A percentile compares a stretch with the other conserved stretches of the same genome.
Evolutionary conservation across 1,140 invertebrate genomes (phyloP).

Genomic region (Gonatopus flavifemur): DNA sequence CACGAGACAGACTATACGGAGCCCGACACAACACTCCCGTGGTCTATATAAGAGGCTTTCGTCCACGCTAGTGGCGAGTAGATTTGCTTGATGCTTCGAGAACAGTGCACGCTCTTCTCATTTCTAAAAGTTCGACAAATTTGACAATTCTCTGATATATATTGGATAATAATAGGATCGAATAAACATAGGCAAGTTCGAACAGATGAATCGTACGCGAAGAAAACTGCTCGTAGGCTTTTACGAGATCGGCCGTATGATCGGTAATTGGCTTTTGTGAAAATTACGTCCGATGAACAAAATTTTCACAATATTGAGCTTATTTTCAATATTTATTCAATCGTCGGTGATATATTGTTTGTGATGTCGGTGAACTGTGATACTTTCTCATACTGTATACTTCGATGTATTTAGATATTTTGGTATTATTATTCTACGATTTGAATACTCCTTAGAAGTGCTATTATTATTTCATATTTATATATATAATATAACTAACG

Average conservation of each 20-base stretch:
- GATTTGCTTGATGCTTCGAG: too few species aligned
- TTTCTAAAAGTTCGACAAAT: neutral
- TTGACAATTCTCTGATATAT: neutral
- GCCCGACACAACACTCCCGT: too few species aligned
- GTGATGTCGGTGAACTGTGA: too few species aligned
- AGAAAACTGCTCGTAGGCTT: conserved; percentile 34
- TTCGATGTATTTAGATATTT: neutral
- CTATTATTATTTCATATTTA: conserved; percentile 7
- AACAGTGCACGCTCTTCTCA: too few species aligned
- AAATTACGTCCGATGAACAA: neutral
- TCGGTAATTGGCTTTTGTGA: conserved; percentile 6
- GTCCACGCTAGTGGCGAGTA: neutral
- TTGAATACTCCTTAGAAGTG: neutral
- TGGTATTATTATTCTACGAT: conserved; percentile 26
- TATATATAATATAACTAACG: conserved; percentile 4
- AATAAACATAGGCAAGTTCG: neutral
- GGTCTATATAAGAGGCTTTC: too few species aligned
- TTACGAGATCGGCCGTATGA: conserved; percentile 39
- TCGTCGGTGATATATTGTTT: too few species aligned
- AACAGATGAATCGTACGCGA: conserved; percentile 30
- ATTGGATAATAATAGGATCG: conserved; percentile 1
- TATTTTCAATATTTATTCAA: too few species aligned
- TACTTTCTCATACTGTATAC: too few species aligned
- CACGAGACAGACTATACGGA: too few species aligned
- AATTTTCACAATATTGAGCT: too few species aligned